phyloP scores from a whole-genome alignment of 2,888 invertebrate species.

The Apamea crenata region DNA sequence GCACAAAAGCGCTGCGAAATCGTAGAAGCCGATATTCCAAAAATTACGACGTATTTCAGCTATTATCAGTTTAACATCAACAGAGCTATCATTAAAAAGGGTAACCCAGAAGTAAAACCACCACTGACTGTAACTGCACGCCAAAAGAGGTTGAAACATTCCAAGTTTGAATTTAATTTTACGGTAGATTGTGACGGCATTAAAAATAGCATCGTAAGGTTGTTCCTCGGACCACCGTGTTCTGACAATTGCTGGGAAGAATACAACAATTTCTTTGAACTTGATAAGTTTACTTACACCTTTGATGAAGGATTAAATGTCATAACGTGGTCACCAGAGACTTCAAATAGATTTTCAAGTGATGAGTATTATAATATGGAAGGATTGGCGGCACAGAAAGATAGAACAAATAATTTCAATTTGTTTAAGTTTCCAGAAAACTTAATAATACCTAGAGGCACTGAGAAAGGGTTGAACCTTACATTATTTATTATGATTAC shows the following conservation, averaged over 20 bases:
- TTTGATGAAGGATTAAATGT: slow-evolving; percentile 78
- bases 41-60: slow-evolving; percentile 81
- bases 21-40: slow-evolving; percentile 72
- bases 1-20: slow-evolving; percentile 78
- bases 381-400: slow-evolving; percentile 53
- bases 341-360: slow-evolving; percentile 74
- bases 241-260: slow-evolving; percentile 76
- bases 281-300: slow-evolving; percentile 76
- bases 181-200: slow-evolving; percentile 75
- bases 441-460: slow-evolving; percentile 82
- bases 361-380: slow-evolving; percentile 78
- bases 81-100: slow-evolving; percentile 70
- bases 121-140: slow-evolving; percentile 74
- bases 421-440: slow-evolving; percentile 84
- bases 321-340: slow-evolving; percentile 79
- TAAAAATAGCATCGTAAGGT: slow-evolving; percentile 75
- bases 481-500: slow-evolving; percentile 84
- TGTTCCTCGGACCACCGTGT: slow-evolving; percentile 85
- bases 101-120: slow-evolving; percentile 54
- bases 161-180: slow-evolving; percentile 78
- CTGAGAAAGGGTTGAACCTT: slow-evolving; percentile 79
- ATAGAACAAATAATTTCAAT: slow-evolving; percentile 73
- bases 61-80: slow-evolving; percentile 80
- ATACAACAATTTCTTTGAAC: slow-evolving; percentile 79
- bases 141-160: slow-evolving; percentile 81